Evolutionary conservation across 2,888 invertebrate genomes (phyloP).

Genomic region (Cephus pulcher): DNA sequence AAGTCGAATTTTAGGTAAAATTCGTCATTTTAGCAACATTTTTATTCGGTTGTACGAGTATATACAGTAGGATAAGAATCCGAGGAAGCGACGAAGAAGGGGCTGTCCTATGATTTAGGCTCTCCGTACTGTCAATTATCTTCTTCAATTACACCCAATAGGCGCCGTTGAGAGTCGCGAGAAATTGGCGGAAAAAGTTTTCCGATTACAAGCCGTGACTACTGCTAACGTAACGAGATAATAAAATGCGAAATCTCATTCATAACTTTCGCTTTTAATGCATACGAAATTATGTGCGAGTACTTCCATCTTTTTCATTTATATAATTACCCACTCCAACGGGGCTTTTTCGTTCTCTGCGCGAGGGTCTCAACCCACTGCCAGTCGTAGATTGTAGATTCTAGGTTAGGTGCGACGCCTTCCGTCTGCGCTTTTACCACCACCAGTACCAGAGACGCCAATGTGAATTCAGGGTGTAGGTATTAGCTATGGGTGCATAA

Average conservation of each 20-base stretch:
- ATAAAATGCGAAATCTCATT: slow-evolving; percentile 44
- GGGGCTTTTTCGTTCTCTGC: background rate
- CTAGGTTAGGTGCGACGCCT: background rate
- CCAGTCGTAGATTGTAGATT: background rate
- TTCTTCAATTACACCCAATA: background rate
- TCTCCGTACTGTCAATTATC: background rate
- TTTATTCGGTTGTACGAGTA: too few species aligned
- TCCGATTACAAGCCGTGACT: slow-evolving; percentile 2
- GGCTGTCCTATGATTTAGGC: background rate
- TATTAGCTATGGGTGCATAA: background rate
- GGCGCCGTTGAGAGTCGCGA: background rate
- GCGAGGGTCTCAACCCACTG: background rate
- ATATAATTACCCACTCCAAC: slow-evolving; percentile 37
- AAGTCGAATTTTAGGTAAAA: too few species aligned
- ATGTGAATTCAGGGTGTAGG: background rate
- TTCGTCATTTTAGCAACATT: too few species aligned
- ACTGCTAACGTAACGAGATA: slow-evolving; percentile 36
- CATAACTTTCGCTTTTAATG: slow-evolving; percentile 46
- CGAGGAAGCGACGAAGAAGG: background rate
- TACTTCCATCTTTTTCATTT: slow-evolving; percentile 32
- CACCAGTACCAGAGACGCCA: background rate
- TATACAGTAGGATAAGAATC: background rate
- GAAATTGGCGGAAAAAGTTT: background rate
- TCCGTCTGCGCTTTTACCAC: background rate
- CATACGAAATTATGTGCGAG: slow-evolving; percentile 41